Base-by-base conservation (phyloP, 2,113 vertebrate species). In the Brienomyrus brachyistius region DNA sequence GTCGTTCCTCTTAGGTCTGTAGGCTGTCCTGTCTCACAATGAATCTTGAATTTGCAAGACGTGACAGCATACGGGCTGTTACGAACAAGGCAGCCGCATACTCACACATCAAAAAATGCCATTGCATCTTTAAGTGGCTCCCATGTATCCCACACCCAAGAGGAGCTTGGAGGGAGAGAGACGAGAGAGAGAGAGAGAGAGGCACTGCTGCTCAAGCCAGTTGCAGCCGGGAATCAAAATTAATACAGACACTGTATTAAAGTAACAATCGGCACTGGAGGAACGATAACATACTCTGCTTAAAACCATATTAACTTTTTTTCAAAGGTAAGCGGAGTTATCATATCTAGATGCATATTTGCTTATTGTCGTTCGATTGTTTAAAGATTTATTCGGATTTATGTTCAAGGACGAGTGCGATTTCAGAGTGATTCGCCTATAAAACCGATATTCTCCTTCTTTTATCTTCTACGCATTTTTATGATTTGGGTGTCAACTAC, bases 41-140 rank as follows among this genome's bases (percentile, higher is more conserved):
- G 51, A 86, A 50, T 86, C 45, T 50, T 13, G n/a, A 48, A 54
- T 54, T 52, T 87, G 50, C 85, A 52, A 56, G 23, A 35, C n/a
- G 51, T 21, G 27, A 77, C 48, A 82, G 10, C 77, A 88, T 74
- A 89, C 15, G 19, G 27, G 21, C 31, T 83, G 8, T 50, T 47
- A 88, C 56, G 51, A 88, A 82, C 52, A 83, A 88, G 23, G 40
- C 80, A 83, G 59, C 59, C 89, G 89, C 88, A 56, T 82, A 80
- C 87, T 90, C 88, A 52, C 87, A 50, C 88, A 91, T 89, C 80
- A 90, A 90, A 91, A 93, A 92, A 94, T 93, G 93, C 93, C 92
- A 92, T 93, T 92, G 94, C 93, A 93, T 94, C 94, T 94, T 94
- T 93, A 94, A 94, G 94, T 93, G 93, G 91, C 93, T 93, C 91